Evolutionary conservation across 2,113 vertebrate species (phyloP), one percentile per base, ranked within the genome.

Genomic region (Emberiza fucata): DNA sequence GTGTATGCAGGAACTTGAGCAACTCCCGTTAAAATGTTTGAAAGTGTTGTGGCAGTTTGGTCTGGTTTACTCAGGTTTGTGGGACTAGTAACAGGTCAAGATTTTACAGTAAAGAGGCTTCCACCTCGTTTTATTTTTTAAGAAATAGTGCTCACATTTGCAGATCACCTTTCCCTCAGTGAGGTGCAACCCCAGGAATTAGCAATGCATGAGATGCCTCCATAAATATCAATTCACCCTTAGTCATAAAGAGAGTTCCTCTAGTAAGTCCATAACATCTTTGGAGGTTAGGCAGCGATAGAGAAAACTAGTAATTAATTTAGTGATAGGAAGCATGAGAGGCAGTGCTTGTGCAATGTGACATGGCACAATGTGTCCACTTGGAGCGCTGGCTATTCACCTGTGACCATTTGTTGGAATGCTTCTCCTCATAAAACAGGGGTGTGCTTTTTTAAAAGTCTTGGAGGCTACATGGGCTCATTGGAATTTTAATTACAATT

Each of bases 291-390:
- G 1, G 2, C 45, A 86, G 45, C 53, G 33, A 29, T 22, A 45
- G 47, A 54, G 44, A 77, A 82, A 86, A 59, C 8, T 39, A 53
- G 28, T 48, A 24, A 70, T 70, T 28, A 54, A 66, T 82, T 42
- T 68, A 68, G 65, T 47, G 18, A 64, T 29, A 33, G 44, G 33
- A 71, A 69, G 27, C 29, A 27, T 1, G 0, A 42, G 48, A 64
- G 27, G 25, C 84, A 81, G 40, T 31, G 39, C 35, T 39, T 0
- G 5, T 50, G 21, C 19, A 12, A 21, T 35, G 44, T 59, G 59
- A 44, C 44, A 9, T 0, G 2, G 31, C 1, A 3, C 0, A 1
- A 2, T 24, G 37, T 44, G 8, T 56, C 78, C 35, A 8, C 37
- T 39, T 69, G 50, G 28, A 35, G 23, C 64, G 57, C 59, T 4